Evolutionary conservation across 2,797 vertebrate genomes (phyloP), one percentile per base, ranked within the genome.

Genomic region (Darevskia mixta): DNA sequence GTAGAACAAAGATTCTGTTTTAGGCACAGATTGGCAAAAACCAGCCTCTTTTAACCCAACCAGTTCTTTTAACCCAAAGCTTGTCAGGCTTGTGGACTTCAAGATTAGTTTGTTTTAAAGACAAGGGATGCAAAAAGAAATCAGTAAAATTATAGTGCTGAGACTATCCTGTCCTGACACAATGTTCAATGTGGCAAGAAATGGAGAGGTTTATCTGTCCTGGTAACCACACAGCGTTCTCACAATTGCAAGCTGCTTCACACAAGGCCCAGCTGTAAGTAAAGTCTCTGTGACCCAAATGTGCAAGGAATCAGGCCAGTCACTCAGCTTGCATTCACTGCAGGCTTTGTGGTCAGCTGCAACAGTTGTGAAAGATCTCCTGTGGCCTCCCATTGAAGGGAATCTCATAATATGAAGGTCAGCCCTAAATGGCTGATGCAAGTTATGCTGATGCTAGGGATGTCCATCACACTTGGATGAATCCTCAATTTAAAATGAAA

Each of bases 1-100:
- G 72, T 90, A 66, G 86, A 23, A 13, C 18, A 35, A 55, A 18
- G 90, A 92, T 91, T 95, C 93, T 86, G 92, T 92, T 86, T 81
- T 82, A 90, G 69, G 89, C 3, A 0, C 83, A 58, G 91, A 88
- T 90, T 92, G 27, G 80, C 79, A 79, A 25, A 82, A 91, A 88
- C 49, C 79, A 77, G 58, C 29, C 35, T 41, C 15, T n/a, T n/a
- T n/a, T n/a, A n/a, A 49, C 86, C 32, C 58, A 23, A 82, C 1
- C 1, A 3, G 71, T 2, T 77, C 82, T 87, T 81, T 88, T 17
- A 66, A 38, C 35, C 11, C 29, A 2, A 79, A 15, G n/a, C 87
- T 64, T 90, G 88, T 86, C 82, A 78, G 45, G 76, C 23, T 66
- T 90, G 11, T 78, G 45, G 25, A 90, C 79, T 80, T 73, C 38